Base-by-base conservation (phyloP, 2,113 vertebrate genomes). In the Felis chaus region DNA sequence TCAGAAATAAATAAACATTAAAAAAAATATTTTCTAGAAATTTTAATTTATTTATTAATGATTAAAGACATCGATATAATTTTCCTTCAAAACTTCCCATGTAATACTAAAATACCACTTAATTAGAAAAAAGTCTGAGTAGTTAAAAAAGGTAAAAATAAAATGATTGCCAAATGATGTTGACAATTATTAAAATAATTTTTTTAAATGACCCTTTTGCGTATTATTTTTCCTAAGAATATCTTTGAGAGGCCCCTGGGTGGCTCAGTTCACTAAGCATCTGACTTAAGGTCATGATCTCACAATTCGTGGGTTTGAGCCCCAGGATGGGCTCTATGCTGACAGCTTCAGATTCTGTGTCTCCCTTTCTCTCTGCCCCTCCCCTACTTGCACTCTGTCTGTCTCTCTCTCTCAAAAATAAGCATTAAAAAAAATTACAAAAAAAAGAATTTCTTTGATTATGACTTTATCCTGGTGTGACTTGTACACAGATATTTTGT, bases 131-230 rank as follows among this genome's bases (percentile, higher is more conserved):
- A 23, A 16, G 33, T 65, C 16, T 61, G 14, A 50, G 15, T 78
- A 6, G 11, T 57, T 68, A 19, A 74, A 93, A 94, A 50, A 74
- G 48, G 21, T 85, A 94, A 81, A 94, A 86, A 29, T 53, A 63
- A 93, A 97, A 86, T 88, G 5, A 61, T 71, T 94, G 73, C 23
- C 61, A 89, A n/a, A 65, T 63, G 53, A 92, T 84, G 16, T 84
- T 90, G 66, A 68, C 15, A 73, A 78, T 68, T 91, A 88, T 39
- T 86, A 88, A 83, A 92, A 89, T 93, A 0, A 2, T 48, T 92
- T 82, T n/a, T 86, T 89, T 33, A 55, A 23, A 68, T 33, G 36
- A 80, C 0, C 12, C 1, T 15, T 18, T 69, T 85, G 1, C 16
- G 16, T 39, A 31, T 6, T 61, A 33, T 68, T 80, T 39, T 94